A percentile compares a stretch with the other conserved stretches of the same genome.
Evolutionary conservation across 2,113 vertebrate genomes (phyloP).

Genomic region (Megalops atlanticus): DNA sequence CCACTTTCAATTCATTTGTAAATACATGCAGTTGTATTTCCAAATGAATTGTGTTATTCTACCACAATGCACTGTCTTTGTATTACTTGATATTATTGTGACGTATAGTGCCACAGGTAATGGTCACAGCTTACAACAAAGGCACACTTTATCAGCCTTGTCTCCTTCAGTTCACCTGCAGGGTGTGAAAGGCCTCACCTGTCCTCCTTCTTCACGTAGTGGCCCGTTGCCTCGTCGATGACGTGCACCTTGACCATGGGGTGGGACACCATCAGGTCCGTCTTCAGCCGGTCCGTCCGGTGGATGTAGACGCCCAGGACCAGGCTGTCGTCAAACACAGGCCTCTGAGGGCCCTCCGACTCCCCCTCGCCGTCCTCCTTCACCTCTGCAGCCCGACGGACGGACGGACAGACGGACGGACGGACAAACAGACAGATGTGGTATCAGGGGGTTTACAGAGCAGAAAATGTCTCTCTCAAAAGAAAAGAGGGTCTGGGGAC

Average conservation of each 20-base stretch:
- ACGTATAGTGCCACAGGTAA: neutral
- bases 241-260: constrained; percentile 94
- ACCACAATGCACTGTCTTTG: too few relatives aligned
- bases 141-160: neutral
- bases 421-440: constrained; percentile 31
- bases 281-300: constrained; percentile 84
- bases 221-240: constrained; percentile 82
- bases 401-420: constrained; percentile 28
- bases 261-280: constrained; percentile 82
- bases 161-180: neutral
- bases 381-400: constrained; percentile 59
- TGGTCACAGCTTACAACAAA: neutral
- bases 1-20: too few relatives aligned
- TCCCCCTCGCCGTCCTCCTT: constrained; percentile 60
- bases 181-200: constrained; percentile 68
- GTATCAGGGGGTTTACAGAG: too few relatives aligned
- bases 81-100: too few relatives aligned
- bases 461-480: too few relatives aligned
- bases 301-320: constrained; percentile 89
- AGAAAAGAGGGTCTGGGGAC: too few relatives aligned
- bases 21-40: too few relatives aligned
- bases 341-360: constrained; percentile 58
- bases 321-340: constrained; percentile 74
- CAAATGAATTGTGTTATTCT: too few relatives aligned
- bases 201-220: constrained; percentile 87